phyloP scores from a whole-genome alignment of 1,140 invertebrate genomes.

The Alviniconcha marisindica region DNA sequence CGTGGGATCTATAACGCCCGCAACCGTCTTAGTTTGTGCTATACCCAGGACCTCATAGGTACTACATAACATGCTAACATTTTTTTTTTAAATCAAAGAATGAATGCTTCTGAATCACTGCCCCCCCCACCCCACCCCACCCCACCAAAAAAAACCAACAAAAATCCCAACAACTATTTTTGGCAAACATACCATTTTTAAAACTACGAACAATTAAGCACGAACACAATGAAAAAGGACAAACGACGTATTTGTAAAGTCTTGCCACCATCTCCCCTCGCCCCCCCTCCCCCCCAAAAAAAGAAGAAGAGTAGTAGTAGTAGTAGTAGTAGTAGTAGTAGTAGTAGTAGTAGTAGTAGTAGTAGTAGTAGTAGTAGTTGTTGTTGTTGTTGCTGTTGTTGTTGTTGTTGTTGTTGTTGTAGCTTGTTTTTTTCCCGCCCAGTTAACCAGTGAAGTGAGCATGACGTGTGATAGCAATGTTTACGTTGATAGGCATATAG shows the following conservation, averaged over 20 bases:
- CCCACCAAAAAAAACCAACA: no score
- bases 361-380: constrained; percentile 30
- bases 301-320: constrained; percentile 21
- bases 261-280: no score
- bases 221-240: no score
- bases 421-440: not conserved
- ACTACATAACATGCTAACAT: not conserved
- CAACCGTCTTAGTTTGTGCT: not conserved
- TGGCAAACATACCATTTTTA: no score
- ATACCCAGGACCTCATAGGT: not conserved
- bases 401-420: not conserved
- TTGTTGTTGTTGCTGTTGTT: constrained; percentile 22
- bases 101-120: no score
- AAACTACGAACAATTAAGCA: no score
- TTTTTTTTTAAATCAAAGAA: not conserved
- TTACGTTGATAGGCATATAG: not conserved
- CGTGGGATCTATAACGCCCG: not conserved
- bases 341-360: constrained; percentile 37
- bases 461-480: not conserved
- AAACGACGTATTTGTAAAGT: no score
- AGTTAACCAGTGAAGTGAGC: not conserved
- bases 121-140: no score
- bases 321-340: constrained; percentile 35
- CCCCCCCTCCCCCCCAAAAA: no score
- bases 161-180: no score